Conservation (phyloP, 2,888 invertebrate species). For the Lithosia quadra region DNA sequence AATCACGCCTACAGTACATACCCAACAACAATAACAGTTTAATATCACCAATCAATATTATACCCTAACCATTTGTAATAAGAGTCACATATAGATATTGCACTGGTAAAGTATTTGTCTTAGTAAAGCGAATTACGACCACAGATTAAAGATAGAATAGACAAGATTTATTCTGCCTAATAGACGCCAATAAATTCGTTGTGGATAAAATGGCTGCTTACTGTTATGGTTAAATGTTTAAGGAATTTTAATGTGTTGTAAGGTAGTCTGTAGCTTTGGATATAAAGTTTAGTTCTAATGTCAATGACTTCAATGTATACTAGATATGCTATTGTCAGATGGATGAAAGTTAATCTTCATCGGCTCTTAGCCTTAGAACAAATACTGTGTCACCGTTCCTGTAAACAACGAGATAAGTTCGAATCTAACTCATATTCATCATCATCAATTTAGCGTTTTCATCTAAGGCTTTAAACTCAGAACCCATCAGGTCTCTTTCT, state of each 20-base stretch:
- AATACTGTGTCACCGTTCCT: no score
- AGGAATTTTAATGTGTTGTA: neutral
- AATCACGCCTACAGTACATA: conserved; percentile 73
- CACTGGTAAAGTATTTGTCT: conserved; percentile 48
- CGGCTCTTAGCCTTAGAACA: no score
- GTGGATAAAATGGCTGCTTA: neutral
- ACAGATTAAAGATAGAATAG: conserved; percentile 49
- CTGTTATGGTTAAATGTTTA: neutral
- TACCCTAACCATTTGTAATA: conserved; percentile 30
- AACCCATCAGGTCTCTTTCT: neutral
- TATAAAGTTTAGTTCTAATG: neutral
- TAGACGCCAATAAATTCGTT: conserved; percentile 1
- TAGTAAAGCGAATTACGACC: conserved; percentile 46
- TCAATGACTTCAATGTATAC: no score
- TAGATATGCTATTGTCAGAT: no score
- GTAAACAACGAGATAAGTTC: no score
- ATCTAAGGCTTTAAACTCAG: neutral
- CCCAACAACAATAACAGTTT: conserved; percentile 36
- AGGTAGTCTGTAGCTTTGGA: neutral
- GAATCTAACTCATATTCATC: no score
- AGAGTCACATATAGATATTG: conserved; percentile 23
- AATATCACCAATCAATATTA: conserved; percentile 13
- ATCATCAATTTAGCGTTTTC: no score
- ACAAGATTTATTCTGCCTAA: conserved; percentile 11
- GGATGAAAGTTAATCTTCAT: no score